Base-by-base conservation (phyloP, 2,888 invertebrate species). In the Drosophila barbarae region DNA sequence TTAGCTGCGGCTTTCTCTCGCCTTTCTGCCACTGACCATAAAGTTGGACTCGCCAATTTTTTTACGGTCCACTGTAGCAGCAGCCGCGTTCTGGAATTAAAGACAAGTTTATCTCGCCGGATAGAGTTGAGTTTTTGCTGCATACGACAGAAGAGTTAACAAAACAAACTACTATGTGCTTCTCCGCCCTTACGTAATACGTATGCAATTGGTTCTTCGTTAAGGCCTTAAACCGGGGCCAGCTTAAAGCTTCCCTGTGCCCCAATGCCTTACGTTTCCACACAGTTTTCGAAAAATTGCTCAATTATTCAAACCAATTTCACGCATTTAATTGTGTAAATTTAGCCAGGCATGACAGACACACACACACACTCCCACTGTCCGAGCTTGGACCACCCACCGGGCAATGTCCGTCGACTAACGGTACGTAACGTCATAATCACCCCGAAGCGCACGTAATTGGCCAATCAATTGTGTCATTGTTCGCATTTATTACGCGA, bases 381-480 rank as follows among this genome's bases (percentile, higher is more conserved):
- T n/a, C 39, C 54, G 26, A 52, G 42, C 41, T 12, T 51, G 35
- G 52, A 35, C 46, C 66, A 23, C 54, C 42, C 42, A 15, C 12
- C 15, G 18, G 42, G 30, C 42, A 46, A 30, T 68, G 57, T 57
- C 66, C 76, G 63, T 59, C 50, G 69, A 65, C 78, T 84, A 82
- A 82, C 82, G 76, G 74, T 71, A 83, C 82, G 86, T 79, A 85
- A 84, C 84, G 80, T 82, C 83, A 87, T 87, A 87, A 87, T 87
- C 87, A 87, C 87, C 86, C 80, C 72, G 83, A 84, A 84, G 79
- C 79, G 70, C 80, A 83, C 86, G 86, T 89, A 89, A 89, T 89
- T 89, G 89, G 88, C 89, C 89, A 89, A 89, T 89, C 89, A 89
- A 89, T 89, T 78, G 85, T 78, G 78, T 78, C 78, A 78, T 78